These are phyloP conservation scores for Leucoraja ocellata DNA, from an alignment of 2,797 vertebrate genomes.

Conservation along the genomic window DNA sequence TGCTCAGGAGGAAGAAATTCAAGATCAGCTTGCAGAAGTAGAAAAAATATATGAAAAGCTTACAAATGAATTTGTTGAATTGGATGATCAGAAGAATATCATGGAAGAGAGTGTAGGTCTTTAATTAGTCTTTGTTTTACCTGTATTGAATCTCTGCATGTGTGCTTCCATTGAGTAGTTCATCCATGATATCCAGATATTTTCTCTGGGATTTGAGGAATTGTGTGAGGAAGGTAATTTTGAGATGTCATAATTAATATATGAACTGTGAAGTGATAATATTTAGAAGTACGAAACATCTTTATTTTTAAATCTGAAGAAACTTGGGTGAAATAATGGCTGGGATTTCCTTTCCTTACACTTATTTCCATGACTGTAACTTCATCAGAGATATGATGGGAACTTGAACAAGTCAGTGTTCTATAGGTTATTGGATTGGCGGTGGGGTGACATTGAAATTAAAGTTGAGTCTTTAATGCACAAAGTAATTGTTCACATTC, in stretches of 20 bases:
- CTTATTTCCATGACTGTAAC: neutral
- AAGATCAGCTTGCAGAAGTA: slow-evolving; percentile 51
- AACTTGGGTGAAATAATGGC: no score
- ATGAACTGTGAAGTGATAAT: neutral
- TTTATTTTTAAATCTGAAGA: no score
- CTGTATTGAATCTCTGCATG: neutral
- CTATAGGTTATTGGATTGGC: neutral
- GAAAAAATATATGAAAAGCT: slow-evolving; percentile 50
- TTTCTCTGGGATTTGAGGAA: neutral
- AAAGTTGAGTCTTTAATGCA: neutral
- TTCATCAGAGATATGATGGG: neutral
- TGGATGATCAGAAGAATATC: slow-evolving; percentile 49
- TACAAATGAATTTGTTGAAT: slow-evolving; percentile 51
- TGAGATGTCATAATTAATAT: neutral
- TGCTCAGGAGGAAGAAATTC: slow-evolving; percentile 50
- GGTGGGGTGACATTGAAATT: neutral
- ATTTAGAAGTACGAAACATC: neutral
- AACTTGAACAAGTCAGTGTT: neutral
- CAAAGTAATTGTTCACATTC: neutral
- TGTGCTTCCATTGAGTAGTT: neutral
- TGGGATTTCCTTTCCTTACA: no score
- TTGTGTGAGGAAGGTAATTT: neutral
- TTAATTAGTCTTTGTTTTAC: slow-evolving; percentile 51
- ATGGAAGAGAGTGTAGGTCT: slow-evolving; percentile 52
- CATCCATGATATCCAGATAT: neutral